phyloP scores from a whole-genome alignment of 2,888 invertebrate genomes.

The Abrostola triplasia region DNA sequence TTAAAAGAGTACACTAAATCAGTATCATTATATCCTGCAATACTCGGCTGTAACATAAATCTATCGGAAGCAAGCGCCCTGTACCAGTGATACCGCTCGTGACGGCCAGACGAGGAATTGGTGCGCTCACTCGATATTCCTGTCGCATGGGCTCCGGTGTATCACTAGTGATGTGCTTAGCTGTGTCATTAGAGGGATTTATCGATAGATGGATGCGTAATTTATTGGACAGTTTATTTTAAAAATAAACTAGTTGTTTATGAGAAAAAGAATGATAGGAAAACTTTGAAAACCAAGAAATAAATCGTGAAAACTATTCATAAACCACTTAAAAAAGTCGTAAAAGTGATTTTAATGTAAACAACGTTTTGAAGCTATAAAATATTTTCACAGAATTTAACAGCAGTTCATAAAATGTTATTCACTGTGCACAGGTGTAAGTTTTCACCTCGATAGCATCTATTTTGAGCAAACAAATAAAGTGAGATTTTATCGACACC shows the following conservation, averaged over 20 bases:
- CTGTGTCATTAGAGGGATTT: background rate
- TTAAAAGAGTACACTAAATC: too few species aligned
- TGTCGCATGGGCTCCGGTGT: slow-evolving; percentile 23
- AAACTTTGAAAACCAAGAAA: background rate
- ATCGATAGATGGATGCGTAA: slow-evolving; percentile 16
- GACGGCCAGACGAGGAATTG: slow-evolving; percentile 37
- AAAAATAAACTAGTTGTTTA: background rate
- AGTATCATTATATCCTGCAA: background rate
- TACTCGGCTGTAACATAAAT: slow-evolving; percentile 12
- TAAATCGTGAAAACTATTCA: background rate
- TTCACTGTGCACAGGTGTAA: slow-evolving; percentile 33
- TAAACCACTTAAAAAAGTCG: slow-evolving; percentile 10
- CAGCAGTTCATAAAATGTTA: slow-evolving; percentile 29
- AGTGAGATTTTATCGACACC: slow-evolving; percentile 28
- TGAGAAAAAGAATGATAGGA: background rate
- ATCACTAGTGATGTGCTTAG: slow-evolving; percentile 24
- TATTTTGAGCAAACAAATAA: slow-evolving; percentile 42
- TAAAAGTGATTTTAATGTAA: slow-evolving; percentile 5
- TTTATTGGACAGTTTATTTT: background rate
- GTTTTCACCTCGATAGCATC: slow-evolving; percentile 17
- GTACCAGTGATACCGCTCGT: slow-evolving; percentile 16
- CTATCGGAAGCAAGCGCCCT: slow-evolving; percentile 9
- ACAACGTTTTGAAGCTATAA: slow-evolving; percentile 8
- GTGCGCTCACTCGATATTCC: slow-evolving; percentile 49
- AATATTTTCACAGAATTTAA: slow-evolving; percentile 27